Evolutionary conservation across 2,888 invertebrate genomes (phyloP), one percentile per base, ranked within the genome.

Genomic region (Clivina fossor): DNA sequence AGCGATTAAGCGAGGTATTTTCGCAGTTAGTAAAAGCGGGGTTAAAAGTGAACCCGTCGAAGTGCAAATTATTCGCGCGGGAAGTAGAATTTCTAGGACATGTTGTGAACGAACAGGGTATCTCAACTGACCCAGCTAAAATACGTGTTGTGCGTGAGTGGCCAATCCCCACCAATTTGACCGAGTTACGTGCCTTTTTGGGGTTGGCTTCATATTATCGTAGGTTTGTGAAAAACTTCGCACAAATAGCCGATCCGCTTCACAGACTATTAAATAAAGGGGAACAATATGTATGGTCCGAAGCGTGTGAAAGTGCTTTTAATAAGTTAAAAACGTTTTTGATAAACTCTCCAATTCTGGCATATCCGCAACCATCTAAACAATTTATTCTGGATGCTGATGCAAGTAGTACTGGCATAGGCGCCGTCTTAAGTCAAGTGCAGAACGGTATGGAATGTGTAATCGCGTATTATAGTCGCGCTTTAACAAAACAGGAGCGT

Each of bases 191-290:
- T 7, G 11, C 58, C 5, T 67, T 66, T 33, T 37, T 69, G 1
- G 68, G 67, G 1, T 37, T 66, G 30, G 56, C 57, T 4, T 59
- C 60, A 0, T 69, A 65, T 61, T 69, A 66, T 49, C 54, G 2
- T 40, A 22, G n/a, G 7, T 22, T 22, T 40, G 20, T n/a, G 4
- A 40, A 40, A 5, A 3, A 2, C 8, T 13, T 41, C 9, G 24
- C 24, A 16, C 13, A 2, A 2, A 41, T 24, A n/a, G 15, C 41
- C 4, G 26, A 1, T 15, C 64, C 64, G 1, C 32, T 65, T 4
- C 58, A 58, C 26, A 15, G 47, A 2, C 49, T 66, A 1, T 8
- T 62, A 4, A 59, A 60, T 22, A 62, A 63, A 32, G 38, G 46
- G 2, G 38, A 35, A 13, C 5, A 8, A 3, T 61, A 53, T 56